Conservation (phyloP, 1,140 invertebrate genomes). For the Drosophila baimaii region DNA sequence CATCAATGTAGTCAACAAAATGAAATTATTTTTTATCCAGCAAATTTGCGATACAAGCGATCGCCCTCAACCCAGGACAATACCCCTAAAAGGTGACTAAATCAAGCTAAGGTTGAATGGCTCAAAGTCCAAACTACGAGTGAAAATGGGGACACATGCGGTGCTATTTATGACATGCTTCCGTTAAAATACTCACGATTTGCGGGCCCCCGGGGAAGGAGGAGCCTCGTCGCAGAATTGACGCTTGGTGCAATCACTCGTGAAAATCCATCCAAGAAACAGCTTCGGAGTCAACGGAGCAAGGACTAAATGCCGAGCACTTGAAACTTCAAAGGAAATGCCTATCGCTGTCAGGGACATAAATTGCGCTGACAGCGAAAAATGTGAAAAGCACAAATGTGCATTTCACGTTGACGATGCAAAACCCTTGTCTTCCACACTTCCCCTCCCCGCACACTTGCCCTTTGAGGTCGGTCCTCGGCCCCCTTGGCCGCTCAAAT, state of each 20-base stretch:
- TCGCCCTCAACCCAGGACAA: too few species aligned
- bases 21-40: not conserved
- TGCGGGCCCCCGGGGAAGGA: conserved; percentile 30
- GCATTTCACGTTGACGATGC: conserved; percentile 58
- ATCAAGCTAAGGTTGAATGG: not conserved
- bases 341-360: conserved; percentile 82
- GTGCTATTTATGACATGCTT: conserved; percentile 82
- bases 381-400: conserved; percentile 62
- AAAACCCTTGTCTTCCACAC: conserved; percentile 14
- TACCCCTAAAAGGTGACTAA: not conserved
- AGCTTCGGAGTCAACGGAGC: conserved; percentile 40
- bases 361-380: conserved; percentile 79
- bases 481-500: conserved; percentile 51
- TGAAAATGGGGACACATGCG: conserved; percentile 65
- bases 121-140: conserved; percentile 2
- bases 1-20: not conserved
- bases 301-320: conserved; percentile 48
- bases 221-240: conserved; percentile 18
- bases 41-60: not conserved
- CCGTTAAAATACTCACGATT: conserved; percentile 79
- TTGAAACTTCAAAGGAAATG: conserved; percentile 83
- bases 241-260: conserved; percentile 57
- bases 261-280: conserved; percentile 44
- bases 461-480: conserved; percentile 14
- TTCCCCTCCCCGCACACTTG: not conserved